Conservation (phyloP, 2,113 vertebrate genomes). For the Seriola quinqueradiata region DNA sequence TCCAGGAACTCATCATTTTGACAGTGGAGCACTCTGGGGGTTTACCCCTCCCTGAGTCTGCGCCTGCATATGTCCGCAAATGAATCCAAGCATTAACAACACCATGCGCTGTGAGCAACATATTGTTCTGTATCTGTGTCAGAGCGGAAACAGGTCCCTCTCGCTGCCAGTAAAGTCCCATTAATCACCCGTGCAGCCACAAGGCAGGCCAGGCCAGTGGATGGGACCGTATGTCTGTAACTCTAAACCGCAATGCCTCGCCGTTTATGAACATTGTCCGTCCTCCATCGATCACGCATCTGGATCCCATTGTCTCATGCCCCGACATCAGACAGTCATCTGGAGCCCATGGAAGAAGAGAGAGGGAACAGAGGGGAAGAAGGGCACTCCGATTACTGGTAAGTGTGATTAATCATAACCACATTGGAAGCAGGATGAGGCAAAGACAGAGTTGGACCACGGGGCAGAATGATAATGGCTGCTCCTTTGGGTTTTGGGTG, state of each 20-base stretch:
- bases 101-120: conserved; percentile 26
- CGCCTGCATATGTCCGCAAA: conserved; percentile 28
- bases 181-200: conserved; percentile 76
- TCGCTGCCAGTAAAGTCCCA: conserved; percentile 75
- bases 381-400: conserved; percentile 79
- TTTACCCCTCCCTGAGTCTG: conserved; percentile 8
- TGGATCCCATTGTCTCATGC: conserved; percentile 80
- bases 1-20: conserved; percentile 43
- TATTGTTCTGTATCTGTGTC: conserved; percentile 62
- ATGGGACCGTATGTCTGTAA: conserved; percentile 74
- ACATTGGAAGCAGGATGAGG: conserved; percentile 69
- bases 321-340: conserved; percentile 80
- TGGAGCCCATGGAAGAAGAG: conserved; percentile 72
- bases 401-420: conserved; percentile 78
- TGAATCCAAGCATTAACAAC: conserved; percentile 46
- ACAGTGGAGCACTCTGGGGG: background rate
- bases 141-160: conserved; percentile 61
- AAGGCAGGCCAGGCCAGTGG: conserved; percentile 50
- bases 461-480: conserved; percentile 65
- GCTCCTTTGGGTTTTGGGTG: conserved; percentile 43
- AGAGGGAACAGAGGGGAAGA: conserved; percentile 59
- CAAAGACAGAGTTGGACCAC: conserved; percentile 69
- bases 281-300: conserved; percentile 81
- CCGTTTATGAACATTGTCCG: conserved; percentile 67
- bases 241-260: conserved; percentile 71